A percentile compares a stretch with the other conserved stretches of the same genome.
Evolutionary conservation across 2,113 vertebrate genomes (phyloP).

Genomic region (Aptenodytes forsteri): DNA sequence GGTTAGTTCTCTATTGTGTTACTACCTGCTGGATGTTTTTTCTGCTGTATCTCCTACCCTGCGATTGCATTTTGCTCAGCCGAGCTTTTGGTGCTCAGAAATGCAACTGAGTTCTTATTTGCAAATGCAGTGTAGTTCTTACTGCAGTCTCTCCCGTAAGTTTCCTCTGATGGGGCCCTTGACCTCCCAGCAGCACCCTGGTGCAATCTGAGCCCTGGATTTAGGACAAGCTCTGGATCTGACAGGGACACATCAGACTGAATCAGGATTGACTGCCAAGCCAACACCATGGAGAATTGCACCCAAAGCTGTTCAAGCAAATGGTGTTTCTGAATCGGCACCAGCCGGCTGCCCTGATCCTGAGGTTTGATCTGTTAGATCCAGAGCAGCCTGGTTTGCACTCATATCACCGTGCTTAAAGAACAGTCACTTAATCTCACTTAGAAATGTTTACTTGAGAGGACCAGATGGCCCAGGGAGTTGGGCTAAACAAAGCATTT

Average conservation of each 20-base stretch:
- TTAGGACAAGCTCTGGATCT: background rate
- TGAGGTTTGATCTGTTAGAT: constrained; percentile 24
- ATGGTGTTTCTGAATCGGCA: background rate
- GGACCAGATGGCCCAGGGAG: constrained; percentile 41
- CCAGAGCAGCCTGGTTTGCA: constrained; percentile 38
- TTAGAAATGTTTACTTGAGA: constrained; percentile 56
- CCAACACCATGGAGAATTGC: background rate
- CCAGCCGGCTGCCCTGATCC: background rate
- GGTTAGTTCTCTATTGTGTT: background rate
- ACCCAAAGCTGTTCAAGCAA: background rate
- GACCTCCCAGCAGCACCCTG: background rate
- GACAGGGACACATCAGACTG: background rate
- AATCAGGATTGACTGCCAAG: background rate
- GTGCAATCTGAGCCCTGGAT: background rate
- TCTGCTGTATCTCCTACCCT: background rate
- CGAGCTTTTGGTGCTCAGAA: background rate
- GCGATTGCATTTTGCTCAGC: background rate
- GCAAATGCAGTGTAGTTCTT: background rate
- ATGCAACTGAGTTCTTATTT: background rate
- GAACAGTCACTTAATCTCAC: constrained; percentile 41
- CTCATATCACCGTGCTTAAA: constrained; percentile 26
- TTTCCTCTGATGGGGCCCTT: background rate
- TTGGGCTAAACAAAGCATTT: constrained; percentile 57
- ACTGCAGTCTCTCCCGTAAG: background rate
- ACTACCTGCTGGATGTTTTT: background rate